Percentiles rank a stretch among this genome's conserved stretches.
Evolutionary conservation across 2,888 invertebrate species (phyloP).

Genomic region (Tipula vernalis): DNA sequence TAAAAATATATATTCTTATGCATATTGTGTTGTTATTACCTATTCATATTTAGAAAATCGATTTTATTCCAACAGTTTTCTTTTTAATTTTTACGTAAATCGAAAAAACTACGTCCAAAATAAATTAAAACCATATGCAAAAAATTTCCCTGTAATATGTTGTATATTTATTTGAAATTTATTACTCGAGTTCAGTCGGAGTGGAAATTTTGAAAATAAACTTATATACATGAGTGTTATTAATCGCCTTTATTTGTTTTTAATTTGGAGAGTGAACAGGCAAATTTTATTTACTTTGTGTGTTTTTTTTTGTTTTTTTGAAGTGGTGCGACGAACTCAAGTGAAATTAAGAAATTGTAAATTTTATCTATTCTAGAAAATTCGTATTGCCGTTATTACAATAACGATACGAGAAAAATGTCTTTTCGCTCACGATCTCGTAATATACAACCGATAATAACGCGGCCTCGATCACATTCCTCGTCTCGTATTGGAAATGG

Average conservation of each 20-base stretch:
- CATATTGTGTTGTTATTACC: background rate
- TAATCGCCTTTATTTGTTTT: background rate
- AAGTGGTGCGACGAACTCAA: background rate
- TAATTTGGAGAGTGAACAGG: background rate
- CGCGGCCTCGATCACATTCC: slow-evolving; percentile 38
- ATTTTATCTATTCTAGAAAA: background rate
- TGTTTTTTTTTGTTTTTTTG: background rate
- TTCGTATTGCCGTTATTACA: background rate
- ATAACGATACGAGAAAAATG: slow-evolving; percentile 21
- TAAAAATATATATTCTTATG: background rate
- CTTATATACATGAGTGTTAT: background rate
- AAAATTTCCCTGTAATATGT: background rate
- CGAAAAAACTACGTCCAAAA: background rate
- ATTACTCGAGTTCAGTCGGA: background rate
- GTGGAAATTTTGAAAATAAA: background rate
- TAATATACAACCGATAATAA: slow-evolving; percentile 34
- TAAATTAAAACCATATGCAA: background rate
- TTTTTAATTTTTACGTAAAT: background rate
- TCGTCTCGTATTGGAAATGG: slow-evolving; percentile 35
- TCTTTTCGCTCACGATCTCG: slow-evolving; percentile 35
- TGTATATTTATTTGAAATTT: background rate
- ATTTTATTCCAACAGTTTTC: background rate
- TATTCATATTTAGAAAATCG: background rate
- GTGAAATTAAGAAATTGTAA: background rate
- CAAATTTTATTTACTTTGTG: background rate